Conservation (phyloP, 2,888 invertebrate genomes). For the Agrochola circellaris region DNA sequence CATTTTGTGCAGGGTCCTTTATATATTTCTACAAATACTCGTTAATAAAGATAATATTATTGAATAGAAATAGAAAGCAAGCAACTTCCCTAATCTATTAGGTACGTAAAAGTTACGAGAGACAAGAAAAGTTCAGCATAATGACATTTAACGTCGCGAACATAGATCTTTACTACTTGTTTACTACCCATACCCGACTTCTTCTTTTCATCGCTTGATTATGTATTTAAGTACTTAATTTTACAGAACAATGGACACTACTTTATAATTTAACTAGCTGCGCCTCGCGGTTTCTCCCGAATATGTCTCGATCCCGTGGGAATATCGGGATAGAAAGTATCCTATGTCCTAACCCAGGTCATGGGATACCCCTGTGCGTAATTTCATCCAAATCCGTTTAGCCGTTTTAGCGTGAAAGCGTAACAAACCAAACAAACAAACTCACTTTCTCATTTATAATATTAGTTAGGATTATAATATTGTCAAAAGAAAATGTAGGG, state of each 20-base stretch:
- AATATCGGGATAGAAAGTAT: too few species aligned
- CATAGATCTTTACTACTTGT: conserved; percentile 14
- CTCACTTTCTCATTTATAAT: too few species aligned
- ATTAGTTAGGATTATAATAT: too few species aligned
- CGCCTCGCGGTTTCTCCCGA: too few species aligned
- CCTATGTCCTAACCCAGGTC: too few species aligned
- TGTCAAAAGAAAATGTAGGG: neutral
- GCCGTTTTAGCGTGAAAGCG: too few species aligned
- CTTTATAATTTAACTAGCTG: neutral
- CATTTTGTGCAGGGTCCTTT: too few species aligned
- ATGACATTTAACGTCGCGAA: conserved; percentile 9
- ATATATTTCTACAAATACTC: too few species aligned
- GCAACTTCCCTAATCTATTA: conserved; percentile 1
- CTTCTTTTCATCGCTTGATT: neutral
- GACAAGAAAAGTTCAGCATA: conserved; percentile 1
- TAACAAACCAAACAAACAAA: too few species aligned
- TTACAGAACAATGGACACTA: neutral
- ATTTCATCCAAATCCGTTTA: too few species aligned
- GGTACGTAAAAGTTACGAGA: conserved; percentile 4
- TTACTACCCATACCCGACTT: neutral
- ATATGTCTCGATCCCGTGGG: too few species aligned
- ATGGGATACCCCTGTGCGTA: too few species aligned
- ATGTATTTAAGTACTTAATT: neutral
- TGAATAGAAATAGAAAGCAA: neutral
- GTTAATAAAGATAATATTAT: neutral